Conservation (phyloP, 2,797 vertebrate genomes). For the Phrynocephalus guinanensis region DNA sequence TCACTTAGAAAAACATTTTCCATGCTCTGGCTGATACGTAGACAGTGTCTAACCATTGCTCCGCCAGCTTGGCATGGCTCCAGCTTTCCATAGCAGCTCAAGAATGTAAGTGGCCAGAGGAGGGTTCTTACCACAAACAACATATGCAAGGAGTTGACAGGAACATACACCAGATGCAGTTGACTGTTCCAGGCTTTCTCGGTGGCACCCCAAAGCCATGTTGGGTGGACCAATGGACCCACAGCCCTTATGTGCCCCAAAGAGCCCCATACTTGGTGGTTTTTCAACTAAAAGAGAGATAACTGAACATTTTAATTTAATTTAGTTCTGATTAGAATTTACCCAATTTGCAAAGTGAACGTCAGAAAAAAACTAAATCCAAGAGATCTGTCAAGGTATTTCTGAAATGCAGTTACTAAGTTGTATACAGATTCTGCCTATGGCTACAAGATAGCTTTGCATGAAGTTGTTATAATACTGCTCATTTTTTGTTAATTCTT, state of each 20-base stretch:
- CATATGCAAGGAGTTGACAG: not conserved
- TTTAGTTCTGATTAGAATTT: no score
- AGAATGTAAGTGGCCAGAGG: not conserved
- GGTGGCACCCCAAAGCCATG: no score
- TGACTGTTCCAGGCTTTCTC: not conserved
- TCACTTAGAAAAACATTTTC: conserved; percentile 1
- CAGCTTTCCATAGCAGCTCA: conserved; percentile 11
- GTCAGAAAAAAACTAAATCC: no score
- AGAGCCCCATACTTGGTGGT: no score
- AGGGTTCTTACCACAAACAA: not conserved
- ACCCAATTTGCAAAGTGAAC: no score
- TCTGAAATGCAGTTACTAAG: not conserved
- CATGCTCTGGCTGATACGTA: conserved; percentile 40
- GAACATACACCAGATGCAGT: not conserved
- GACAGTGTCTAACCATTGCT: conserved; percentile 34
- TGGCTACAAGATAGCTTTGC: not conserved
- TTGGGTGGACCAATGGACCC: no score
- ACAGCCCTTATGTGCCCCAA: no score
- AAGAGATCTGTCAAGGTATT: not conserved
- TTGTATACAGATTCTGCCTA: not conserved
- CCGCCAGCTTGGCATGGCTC: conserved; percentile 8
- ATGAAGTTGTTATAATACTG: not conserved
- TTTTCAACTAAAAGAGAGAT: no score
- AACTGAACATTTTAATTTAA: no score
- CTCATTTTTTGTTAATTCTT: not conserved